A percentile compares a stretch with the other conserved stretches of the same genome.
Conservation (phyloP, 2,888 invertebrate species). For the Callyntrura sp. region DNA sequence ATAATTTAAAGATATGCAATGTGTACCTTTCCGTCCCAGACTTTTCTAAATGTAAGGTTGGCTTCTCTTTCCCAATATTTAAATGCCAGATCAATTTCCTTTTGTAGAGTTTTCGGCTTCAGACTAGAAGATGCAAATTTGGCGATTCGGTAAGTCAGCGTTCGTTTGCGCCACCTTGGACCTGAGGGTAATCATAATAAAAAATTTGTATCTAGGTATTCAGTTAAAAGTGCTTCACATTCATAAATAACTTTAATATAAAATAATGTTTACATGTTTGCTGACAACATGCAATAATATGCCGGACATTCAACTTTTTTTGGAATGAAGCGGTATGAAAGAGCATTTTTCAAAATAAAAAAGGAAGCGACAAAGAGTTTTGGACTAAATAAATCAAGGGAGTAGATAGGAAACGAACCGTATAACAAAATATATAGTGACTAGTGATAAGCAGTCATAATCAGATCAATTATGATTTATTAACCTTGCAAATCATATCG, state of each 20-base stretch:
- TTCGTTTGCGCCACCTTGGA: slow-evolving; percentile 77
- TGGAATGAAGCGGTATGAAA: no score
- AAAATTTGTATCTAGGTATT: background rate
- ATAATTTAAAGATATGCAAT: no score
- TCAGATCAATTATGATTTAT: background rate
- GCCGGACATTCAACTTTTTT: slow-evolving; percentile 14
- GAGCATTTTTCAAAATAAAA: background rate
- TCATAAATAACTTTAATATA: background rate
- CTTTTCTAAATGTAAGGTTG: slow-evolving; percentile 80
- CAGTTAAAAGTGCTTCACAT: background rate
- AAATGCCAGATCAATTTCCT: slow-evolving; percentile 81
- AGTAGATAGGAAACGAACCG: background rate
- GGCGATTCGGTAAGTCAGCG: slow-evolving; percentile 70
- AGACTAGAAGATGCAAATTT: slow-evolving; percentile 69
- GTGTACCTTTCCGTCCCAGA: slow-evolving; percentile 78
- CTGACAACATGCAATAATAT: background rate
- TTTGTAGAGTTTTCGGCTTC: slow-evolving; percentile 77
- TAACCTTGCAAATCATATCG: slow-evolving; percentile 96
- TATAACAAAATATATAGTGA: background rate
- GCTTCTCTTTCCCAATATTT: slow-evolving; percentile 81
- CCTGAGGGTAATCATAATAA: slow-evolving; percentile 20
- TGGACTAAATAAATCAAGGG: background rate
- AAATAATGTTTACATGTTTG: no score
- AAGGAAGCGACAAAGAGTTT: slow-evolving; percentile 28
- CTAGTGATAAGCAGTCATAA: background rate